These are phyloP conservation scores for Micropoecilia bifurca DNA, from an alignment of 2,797 vertebrate genomes.

Conservation along the genomic window DNA sequence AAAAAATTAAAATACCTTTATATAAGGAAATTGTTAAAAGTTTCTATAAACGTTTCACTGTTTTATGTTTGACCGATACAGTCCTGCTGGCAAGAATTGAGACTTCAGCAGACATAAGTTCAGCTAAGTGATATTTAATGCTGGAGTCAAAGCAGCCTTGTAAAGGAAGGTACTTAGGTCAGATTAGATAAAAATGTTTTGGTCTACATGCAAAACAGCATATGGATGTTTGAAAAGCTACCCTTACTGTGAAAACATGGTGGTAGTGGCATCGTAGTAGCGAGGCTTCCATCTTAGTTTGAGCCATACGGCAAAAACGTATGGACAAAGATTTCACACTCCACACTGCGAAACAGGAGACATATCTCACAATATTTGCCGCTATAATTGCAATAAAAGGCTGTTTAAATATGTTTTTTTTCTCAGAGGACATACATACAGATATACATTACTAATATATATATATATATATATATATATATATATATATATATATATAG, in stretches of 20 bases:
- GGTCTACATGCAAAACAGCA: neutral
- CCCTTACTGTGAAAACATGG: neutral
- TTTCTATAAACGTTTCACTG: neutral
- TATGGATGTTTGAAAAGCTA: neutral
- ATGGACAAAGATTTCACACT: neutral
- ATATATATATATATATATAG: too few relatives aligned
- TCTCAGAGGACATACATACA: neutral
- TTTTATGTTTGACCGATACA: neutral
- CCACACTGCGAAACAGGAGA: neutral
- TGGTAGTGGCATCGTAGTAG: neutral
- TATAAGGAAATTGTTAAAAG: neutral
- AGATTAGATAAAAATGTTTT: neutral
- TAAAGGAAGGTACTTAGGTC: neutral
- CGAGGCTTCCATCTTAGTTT: neutral
- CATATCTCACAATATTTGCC: neutral
- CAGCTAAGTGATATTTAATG: conserved; percentile 13
- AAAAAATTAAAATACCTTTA: neutral
- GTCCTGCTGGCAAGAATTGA: neutral
- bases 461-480: too few relatives aligned
- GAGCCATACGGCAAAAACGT: neutral
- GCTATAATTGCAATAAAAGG: neutral
- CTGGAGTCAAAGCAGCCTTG: neutral
- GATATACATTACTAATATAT: neutral
- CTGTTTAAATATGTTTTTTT: neutral
- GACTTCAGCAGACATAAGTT: neutral